Percentiles rank a stretch among this genome's conserved stretches.
These are phyloP conservation scores for Dermatemys mawii DNA, from an alignment of 2,113 vertebrate species.

Conservation along the genomic window DNA sequence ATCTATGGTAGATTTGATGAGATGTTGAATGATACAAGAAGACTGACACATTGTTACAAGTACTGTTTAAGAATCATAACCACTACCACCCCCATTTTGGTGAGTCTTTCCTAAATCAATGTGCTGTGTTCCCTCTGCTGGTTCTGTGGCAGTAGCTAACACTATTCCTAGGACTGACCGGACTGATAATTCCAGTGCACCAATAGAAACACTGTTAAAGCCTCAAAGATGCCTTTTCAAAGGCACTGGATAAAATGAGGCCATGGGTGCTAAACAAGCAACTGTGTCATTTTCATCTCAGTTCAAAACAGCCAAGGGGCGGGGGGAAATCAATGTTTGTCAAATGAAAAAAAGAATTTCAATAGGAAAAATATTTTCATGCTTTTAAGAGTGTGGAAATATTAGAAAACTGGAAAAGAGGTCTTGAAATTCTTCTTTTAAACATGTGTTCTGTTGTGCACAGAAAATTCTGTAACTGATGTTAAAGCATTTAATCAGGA, in stretches of 20 bases:
- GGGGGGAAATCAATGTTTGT: neutral
- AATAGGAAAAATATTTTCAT: neutral
- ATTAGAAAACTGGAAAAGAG: neutral
- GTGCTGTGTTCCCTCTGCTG: neutral
- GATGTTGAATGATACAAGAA: neutral
- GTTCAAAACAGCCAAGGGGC: neutral
- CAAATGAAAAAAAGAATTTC: neutral
- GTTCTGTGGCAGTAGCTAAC: neutral
- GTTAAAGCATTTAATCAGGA: neutral
- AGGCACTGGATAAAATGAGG: neutral
- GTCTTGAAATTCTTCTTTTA: neutral
- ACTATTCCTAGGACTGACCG: neutral
- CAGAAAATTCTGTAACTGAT: neutral
- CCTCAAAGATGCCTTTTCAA: neutral
- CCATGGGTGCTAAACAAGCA: neutral
- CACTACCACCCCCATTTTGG: neutral
- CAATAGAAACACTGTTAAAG: neutral
- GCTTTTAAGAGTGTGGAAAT: neutral
- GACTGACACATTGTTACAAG: neutral
- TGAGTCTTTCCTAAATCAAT: neutral
- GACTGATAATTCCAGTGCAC: neutral
- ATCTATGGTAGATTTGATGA: neutral
- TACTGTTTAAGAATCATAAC: neutral
- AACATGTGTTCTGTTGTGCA: neutral
- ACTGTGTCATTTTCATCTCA: neutral